Base-by-base conservation (phyloP, 2,888 invertebrate genomes). In the Listrodromus nycthemerus region DNA sequence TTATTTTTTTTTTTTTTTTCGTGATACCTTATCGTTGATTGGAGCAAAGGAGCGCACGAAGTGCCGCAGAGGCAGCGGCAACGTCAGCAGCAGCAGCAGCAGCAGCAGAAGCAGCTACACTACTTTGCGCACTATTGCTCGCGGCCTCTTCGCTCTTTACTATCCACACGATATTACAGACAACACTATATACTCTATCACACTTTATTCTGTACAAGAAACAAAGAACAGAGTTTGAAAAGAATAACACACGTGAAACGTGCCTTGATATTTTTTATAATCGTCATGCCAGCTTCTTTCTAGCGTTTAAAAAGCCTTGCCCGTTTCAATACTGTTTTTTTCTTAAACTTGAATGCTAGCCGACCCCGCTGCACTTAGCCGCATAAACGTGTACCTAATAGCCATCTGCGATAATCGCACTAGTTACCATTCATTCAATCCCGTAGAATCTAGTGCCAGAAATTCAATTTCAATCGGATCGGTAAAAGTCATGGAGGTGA, bases 111-210 rank as follows among this genome's bases (percentile, higher is more conserved):
- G 61, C 70, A 52, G 61, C 73, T 45, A 63, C 24, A 45, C 45
- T 21, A 58, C 55, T 63, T 77, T 66, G 55, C 80, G 70, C 50
- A 75, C 50, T 65, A 50, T 33, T 75, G 75, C 84, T 76, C 76
- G 81, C 78, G 70, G 61, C 74, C 74, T 84, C 30, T 78, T 84
- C 76, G 80, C 83, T 81, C 84, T 78, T 74, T 69, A 77, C 73
- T 74, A 63, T 80, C 73, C 50, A 80, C 77, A 80, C 74, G 45
- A 74, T 52, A 58, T 74, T 33, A 67, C 30, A 70, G 63, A 75
- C 74, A 65, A 58, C 61, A 27, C 61, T 1, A 61, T 16, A 74
- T 33, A 69, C 71, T 41, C 48, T 24, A 65, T 50, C 27, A 63
- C 41, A n/a, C 13, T 21, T 16, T 13, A 52, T 21, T 27, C 27